These are phyloP conservation scores for Lepidurus arcticus DNA, from an alignment of 1,140 invertebrate species.

Conservation along the genomic window DNA sequence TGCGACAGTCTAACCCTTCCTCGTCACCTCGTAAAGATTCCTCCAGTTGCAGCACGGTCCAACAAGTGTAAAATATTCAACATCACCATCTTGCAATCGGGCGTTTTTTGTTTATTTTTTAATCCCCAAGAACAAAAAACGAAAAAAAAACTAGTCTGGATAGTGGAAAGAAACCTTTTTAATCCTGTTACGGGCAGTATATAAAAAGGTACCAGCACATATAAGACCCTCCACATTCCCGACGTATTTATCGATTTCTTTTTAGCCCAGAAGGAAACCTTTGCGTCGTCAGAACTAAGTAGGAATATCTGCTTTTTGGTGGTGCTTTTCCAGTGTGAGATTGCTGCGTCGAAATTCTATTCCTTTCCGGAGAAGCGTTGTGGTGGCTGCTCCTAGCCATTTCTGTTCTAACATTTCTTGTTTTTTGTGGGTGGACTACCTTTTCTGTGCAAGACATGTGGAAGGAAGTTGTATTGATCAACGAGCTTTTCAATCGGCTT, in stretches of 20 bases:
- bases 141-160: neutral
- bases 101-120: neutral
- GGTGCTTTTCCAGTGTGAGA: constrained; percentile 9
- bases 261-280: neutral
- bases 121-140: too few species aligned
- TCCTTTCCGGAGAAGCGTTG: neutral
- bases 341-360: neutral
- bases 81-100: neutral
- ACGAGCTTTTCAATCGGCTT: constrained; percentile 3
- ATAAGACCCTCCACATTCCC: neutral
- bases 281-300: constrained; percentile 4
- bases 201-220: neutral
- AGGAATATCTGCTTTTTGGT: neutral
- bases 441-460: neutral
- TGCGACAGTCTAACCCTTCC: neutral
- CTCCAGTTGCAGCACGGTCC: neutral
- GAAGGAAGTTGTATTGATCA: constrained; percentile 13
- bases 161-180: neutral
- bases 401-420: neutral
- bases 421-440: neutral
- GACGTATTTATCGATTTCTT: constrained; percentile 11
- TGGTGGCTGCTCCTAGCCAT: neutral
- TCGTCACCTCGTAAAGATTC: neutral
- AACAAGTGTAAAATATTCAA: constrained; percentile 27
- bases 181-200: neutral